These are phyloP conservation scores for Lottia gigantea DNA, from an alignment of 2,888 invertebrate genomes.

Conservation along the genomic window DNA sequence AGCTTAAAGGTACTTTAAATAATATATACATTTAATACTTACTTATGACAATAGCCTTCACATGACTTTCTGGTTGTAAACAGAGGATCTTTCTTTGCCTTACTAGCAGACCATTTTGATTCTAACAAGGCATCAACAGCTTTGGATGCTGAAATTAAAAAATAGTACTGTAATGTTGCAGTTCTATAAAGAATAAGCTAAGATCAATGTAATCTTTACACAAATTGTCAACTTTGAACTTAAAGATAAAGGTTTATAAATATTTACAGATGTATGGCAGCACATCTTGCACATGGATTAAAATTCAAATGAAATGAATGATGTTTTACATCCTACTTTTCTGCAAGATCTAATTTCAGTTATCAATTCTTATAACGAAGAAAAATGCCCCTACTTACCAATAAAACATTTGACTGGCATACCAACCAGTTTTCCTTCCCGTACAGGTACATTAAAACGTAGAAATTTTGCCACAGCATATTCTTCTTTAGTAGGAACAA, in stretches of 20 bases:
- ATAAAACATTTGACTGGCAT: constrained; percentile 98
- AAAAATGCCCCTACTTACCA: constrained; percentile 74
- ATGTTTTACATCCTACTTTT: too few species aligned
- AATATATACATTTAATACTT: too few species aligned
- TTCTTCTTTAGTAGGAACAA: constrained; percentile 80
- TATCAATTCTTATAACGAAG: too few species aligned
- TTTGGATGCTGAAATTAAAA: constrained; percentile 72
- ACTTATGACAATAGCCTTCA: constrained; percentile 81
- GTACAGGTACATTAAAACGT: constrained; percentile 90
- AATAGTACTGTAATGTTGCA: neutral
- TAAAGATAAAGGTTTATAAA: too few species aligned
- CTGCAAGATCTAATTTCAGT: too few species aligned
- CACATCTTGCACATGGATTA: too few species aligned
- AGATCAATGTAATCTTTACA: too few species aligned
- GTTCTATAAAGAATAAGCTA: too few species aligned
- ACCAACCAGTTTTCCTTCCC: constrained; percentile 94
- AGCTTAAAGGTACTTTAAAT: too few species aligned
- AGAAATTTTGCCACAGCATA: constrained; percentile 94
- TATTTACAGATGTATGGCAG: too few species aligned
- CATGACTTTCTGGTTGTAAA: constrained; percentile 86
- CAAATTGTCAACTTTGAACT: too few species aligned
- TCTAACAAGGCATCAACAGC: constrained; percentile 92
- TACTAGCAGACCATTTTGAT: constrained; percentile 86
- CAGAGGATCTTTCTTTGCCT: constrained; percentile 76
- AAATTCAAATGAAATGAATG: too few species aligned